Percentiles rank a stretch among this genome's conserved stretches.
phyloP scores from a whole-genome alignment of 2,113 vertebrate genomes.

The Mobula hypostoma region DNA sequence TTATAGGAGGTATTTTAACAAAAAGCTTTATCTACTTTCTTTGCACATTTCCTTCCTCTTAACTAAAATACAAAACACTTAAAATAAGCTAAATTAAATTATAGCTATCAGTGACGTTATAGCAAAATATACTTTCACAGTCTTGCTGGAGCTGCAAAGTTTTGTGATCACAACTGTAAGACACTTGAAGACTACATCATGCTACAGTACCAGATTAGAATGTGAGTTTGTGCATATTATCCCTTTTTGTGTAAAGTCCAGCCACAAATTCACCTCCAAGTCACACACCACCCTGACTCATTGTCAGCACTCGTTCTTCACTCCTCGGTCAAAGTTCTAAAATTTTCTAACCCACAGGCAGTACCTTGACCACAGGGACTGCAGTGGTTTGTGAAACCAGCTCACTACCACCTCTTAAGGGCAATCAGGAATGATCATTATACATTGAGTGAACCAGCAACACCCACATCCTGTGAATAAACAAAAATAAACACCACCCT shows the following conservation, averaged over 20 bases:
- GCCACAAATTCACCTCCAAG: too few species aligned
- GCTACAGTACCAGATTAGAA: not conserved
- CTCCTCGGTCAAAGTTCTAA: too few species aligned
- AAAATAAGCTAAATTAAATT: not conserved
- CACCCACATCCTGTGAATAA: too few species aligned
- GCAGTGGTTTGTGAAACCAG: too few species aligned
- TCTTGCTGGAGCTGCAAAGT: not conserved
- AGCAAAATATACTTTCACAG: not conserved
- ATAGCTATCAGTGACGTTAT: not conserved
- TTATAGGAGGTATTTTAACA: not conserved
- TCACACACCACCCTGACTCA: too few species aligned
- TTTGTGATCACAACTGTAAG: not conserved
- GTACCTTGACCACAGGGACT: too few species aligned
- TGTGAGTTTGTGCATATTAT: not conserved
- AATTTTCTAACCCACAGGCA: too few species aligned
- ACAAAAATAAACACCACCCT: too few species aligned
- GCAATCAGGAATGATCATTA: too few species aligned
- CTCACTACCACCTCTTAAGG: too few species aligned
- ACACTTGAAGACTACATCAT: not conserved
- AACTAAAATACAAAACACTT: not conserved
- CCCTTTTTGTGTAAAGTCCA: not conserved
- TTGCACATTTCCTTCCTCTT: not conserved
- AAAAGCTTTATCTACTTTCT: not conserved
- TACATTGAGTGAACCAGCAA: too few species aligned
- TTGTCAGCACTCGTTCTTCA: too few species aligned